phyloP scores from a whole-genome alignment of 2,888 invertebrate genomes.

The Athripsodes cinereus region DNA sequence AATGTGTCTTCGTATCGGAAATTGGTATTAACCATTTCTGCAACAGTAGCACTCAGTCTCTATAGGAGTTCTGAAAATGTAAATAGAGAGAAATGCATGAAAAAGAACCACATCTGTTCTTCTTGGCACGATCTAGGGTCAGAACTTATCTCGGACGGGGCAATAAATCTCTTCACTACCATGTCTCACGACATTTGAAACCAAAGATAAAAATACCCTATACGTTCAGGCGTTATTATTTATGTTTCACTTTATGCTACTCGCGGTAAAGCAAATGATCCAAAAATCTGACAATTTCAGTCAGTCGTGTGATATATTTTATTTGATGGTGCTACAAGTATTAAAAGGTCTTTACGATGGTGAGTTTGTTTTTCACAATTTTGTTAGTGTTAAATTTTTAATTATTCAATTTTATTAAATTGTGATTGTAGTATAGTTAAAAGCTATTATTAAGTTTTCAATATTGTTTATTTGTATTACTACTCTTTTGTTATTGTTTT shows the following conservation, averaged over 20 bases:
- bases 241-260: neutral
- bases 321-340: too few relatives aligned
- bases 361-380: too few relatives aligned
- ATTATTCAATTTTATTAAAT: too few relatives aligned
- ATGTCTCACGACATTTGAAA: neutral
- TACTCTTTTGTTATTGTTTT: too few relatives aligned
- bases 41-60: neutral
- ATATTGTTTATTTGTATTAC: too few relatives aligned
- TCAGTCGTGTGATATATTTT: too few relatives aligned
- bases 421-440: too few relatives aligned
- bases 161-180: conserved; percentile 15
- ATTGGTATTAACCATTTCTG: neutral
- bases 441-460: too few relatives aligned
- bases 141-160: conserved; percentile 7
- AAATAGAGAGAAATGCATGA: conserved; percentile 22
- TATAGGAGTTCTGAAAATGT: conserved; percentile 12
- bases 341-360: too few relatives aligned
- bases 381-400: too few relatives aligned
- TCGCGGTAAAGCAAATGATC: neutral
- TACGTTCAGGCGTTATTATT: neutral
- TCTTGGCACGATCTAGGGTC: conserved; percentile 3
- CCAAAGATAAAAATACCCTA: neutral
- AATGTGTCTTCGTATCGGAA: neutral
- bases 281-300: neutral
- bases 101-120: conserved; percentile 19